Evolutionary conservation across 2,113 vertebrate genomes (phyloP).

Genomic region (Corythoichthys intestinalis): DNA sequence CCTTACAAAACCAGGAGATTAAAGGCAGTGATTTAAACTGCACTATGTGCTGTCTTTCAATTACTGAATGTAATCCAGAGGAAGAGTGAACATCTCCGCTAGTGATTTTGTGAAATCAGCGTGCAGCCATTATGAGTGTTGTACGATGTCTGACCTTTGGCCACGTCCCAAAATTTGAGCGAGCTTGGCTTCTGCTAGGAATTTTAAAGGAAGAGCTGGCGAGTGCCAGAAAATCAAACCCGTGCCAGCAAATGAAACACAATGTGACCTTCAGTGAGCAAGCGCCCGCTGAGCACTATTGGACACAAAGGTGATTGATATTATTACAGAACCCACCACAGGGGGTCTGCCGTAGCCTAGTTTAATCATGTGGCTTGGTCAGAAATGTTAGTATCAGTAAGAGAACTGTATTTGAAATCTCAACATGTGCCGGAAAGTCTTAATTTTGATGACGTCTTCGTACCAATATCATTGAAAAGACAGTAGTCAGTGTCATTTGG

Average conservation of each 20-base stretch:
- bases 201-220: conserved; percentile 28
- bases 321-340: background rate
- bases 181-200: conserved; percentile 5
- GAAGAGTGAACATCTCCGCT: background rate
- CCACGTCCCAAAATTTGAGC: conserved; percentile 33
- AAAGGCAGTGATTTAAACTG: background rate
- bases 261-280: conserved; percentile 36
- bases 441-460: no score
- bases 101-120: background rate
- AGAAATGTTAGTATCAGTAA: background rate
- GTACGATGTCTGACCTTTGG: conserved; percentile 35
- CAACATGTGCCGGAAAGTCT: no score
- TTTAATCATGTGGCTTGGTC: background rate
- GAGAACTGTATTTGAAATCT: no score
- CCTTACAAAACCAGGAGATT: background rate
- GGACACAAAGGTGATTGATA: background rate
- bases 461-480: no score
- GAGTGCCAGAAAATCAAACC: conserved; percentile 26
- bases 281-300: background rate
- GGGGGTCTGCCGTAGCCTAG: background rate
- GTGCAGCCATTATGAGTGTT: conserved; percentile 11
- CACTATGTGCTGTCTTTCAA: background rate
- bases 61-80: background rate
- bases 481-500: no score
- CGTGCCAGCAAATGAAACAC: conserved; percentile 32